Evolutionary conservation across 2,888 invertebrate genomes (phyloP).

Genomic region (Margaritifera margaritifera): DNA sequence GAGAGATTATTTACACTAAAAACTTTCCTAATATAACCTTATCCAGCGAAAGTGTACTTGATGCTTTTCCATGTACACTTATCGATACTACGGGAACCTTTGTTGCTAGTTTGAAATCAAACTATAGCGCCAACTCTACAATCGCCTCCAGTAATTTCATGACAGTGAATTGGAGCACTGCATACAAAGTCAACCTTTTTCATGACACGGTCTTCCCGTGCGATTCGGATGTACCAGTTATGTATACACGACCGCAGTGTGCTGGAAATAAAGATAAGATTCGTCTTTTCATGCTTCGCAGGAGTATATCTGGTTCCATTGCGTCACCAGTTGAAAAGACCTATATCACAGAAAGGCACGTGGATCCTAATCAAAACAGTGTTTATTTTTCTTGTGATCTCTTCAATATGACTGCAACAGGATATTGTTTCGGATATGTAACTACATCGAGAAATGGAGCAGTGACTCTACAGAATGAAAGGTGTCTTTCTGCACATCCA

Average conservation of each 20-base stretch:
- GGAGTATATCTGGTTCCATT: conserved; percentile 48
- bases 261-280: conserved; percentile 57
- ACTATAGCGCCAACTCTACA: conserved; percentile 35
- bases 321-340: conserved; percentile 53
- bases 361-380: conserved; percentile 41
- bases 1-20: conserved; percentile 25
- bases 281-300: conserved; percentile 53
- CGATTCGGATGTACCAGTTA: conserved; percentile 36
- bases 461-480: conserved; percentile 57
- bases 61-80: conserved; percentile 48
- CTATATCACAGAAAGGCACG: conserved; percentile 53
- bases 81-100: conserved; percentile 63
- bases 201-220: conserved; percentile 58
- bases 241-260: conserved; percentile 58
- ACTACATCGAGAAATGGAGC: conserved; percentile 52
- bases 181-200: conserved; percentile 48
- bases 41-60: conserved; percentile 11
- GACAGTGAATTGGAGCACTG: conserved; percentile 53
- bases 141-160: conserved; percentile 56
- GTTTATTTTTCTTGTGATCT: conserved; percentile 49
- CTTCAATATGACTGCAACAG: conserved; percentile 54
- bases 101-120: conserved; percentile 55
- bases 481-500: conserved; percentile 56
- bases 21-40: conserved; percentile 24
- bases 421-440: conserved; percentile 67